A percentile compares a stretch with the other conserved stretches of the same genome.
Evolutionary conservation across 2,888 invertebrate genomes (phyloP).

Genomic region (Furcula furcula): DNA sequence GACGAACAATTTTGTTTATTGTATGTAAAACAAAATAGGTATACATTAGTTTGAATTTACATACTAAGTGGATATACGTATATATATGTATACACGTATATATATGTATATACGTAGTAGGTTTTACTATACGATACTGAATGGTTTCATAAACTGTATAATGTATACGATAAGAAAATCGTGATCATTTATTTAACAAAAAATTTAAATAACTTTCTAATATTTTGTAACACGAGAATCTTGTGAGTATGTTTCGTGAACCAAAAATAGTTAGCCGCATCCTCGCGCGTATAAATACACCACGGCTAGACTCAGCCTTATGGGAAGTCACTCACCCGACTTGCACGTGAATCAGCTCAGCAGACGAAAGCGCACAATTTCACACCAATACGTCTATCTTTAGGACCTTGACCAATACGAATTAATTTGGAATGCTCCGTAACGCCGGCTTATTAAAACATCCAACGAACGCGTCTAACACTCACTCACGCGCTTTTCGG

Average conservation of each 20-base stretch:
- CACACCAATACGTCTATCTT: conserved; percentile 54
- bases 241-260: conserved; percentile 55
- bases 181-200: background rate
- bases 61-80: too few species aligned
- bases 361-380: conserved; percentile 46
- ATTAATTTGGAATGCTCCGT: conserved; percentile 48
- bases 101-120: background rate
- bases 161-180: background rate
- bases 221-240: conserved; percentile 68
- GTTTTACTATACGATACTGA: conserved; percentile 1
- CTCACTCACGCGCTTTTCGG: conserved; percentile 50
- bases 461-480: conserved; percentile 48
- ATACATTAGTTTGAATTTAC: too few species aligned
- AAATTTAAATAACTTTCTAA: conserved; percentile 34
- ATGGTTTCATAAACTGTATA: background rate
- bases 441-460: conserved; percentile 59
- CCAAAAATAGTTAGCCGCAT: conserved; percentile 73
- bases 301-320: conserved; percentile 45
- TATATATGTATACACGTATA: too few species aligned
- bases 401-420: conserved; percentile 62
- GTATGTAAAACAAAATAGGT: too few species aligned
- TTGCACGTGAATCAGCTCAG: conserved; percentile 43
- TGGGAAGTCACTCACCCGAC: conserved; percentile 71
- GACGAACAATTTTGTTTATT: too few species aligned
- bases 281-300: conserved; percentile 67